Conservation (phyloP, 2,888 invertebrate species). For the Aethes cnicana region DNA sequence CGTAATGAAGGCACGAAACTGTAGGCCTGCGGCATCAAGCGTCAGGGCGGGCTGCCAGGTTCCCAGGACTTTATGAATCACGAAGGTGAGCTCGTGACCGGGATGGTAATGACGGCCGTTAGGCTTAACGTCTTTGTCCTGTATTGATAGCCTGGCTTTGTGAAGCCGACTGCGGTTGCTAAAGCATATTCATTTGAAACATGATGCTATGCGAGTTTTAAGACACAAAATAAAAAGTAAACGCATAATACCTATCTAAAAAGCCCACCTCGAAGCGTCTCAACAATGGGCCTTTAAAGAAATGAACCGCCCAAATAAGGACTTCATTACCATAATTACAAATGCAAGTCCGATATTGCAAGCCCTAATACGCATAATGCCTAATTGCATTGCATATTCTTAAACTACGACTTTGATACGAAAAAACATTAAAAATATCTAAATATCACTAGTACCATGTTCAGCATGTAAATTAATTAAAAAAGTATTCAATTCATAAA, state of each 20-base stretch:
- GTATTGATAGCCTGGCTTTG: slow-evolving; percentile 34
- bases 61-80: slow-evolving; percentile 46
- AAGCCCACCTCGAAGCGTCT: slow-evolving; percentile 35
- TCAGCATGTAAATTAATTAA: too few species aligned
- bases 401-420: too few species aligned
- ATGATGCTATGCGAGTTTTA: neutral
- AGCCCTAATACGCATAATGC: too few species aligned
- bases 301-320: slow-evolving; percentile 50
- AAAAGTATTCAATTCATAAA: too few species aligned
- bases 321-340: slow-evolving; percentile 53
- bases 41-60: slow-evolving; percentile 39
- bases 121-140: slow-evolving; percentile 48
- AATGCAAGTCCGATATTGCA: slow-evolving; percentile 38
- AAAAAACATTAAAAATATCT: too few species aligned
- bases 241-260: slow-evolving; percentile 35
- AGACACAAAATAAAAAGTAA: slow-evolving; percentile 13
- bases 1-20: slow-evolving; percentile 26
- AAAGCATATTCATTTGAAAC: neutral
- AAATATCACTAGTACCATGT: too few species aligned
- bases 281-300: slow-evolving; percentile 45
- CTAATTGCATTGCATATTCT: too few species aligned
- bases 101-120: slow-evolving; percentile 45
- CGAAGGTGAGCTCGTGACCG: slow-evolving; percentile 50
- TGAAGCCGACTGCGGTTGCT: slow-evolving; percentile 34
- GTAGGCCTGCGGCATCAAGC: slow-evolving; percentile 33